These are phyloP conservation scores for Euwallacea fornicatus DNA, from an alignment of 1,140 invertebrate genomes.

Conservation along the genomic window DNA sequence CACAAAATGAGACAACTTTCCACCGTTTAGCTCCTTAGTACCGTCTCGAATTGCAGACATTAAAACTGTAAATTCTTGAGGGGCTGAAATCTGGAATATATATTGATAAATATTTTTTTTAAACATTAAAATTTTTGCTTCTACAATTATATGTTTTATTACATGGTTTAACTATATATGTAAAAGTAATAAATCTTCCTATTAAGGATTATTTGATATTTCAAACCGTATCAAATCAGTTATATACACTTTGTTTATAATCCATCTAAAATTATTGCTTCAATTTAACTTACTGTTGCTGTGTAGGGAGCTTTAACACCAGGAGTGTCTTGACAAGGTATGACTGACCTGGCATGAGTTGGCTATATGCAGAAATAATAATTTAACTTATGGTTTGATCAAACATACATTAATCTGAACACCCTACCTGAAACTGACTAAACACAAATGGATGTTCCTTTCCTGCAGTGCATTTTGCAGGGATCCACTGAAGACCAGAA, in stretches of 20 bases:
- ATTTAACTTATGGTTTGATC: background rate
- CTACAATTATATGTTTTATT: too few relatives aligned
- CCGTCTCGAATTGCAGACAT: conserved; percentile 82
- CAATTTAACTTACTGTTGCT: conserved; percentile 66
- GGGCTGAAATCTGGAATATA: conserved; percentile 65
- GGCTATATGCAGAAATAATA: conserved; percentile 62
- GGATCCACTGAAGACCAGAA: conserved; percentile 88
- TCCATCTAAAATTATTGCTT: too few relatives aligned
- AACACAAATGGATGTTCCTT: conserved; percentile 88
- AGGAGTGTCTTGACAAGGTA: conserved; percentile 95
- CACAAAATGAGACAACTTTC: conserved; percentile 63
- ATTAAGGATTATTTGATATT: too few relatives aligned
- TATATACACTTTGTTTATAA: too few relatives aligned
- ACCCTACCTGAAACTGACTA: conserved; percentile 83
- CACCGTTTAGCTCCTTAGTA: conserved; percentile 49
- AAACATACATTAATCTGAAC: background rate
- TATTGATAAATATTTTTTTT: too few relatives aligned
- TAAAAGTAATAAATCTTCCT: background rate
- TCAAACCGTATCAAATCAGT: too few relatives aligned
- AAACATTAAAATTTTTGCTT: too few relatives aligned
- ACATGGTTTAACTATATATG: background rate
- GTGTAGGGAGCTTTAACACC: conserved; percentile 86
- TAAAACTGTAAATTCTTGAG: conserved; percentile 75
- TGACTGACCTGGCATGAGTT: conserved; percentile 83
- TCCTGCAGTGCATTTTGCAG: conserved; percentile 82